A percentile compares a stretch with the other conserved stretches of the same genome.
These are phyloP conservation scores for Dromococcyx pavoninus DNA, from an alignment of 2,797 vertebrate species.

Conservation along the genomic window DNA sequence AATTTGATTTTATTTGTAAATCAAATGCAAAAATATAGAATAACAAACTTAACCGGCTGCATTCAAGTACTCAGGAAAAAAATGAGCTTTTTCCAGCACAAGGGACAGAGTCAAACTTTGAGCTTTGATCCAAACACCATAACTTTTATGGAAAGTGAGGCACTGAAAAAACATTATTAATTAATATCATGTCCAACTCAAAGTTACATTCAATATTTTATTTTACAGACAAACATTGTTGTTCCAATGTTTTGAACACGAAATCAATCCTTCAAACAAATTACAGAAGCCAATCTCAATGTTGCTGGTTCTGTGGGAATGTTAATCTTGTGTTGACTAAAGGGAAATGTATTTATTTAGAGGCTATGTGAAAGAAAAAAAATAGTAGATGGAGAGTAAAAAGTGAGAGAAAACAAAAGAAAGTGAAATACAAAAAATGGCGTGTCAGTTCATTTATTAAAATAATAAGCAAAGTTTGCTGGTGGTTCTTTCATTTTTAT, in stretches of 20 bases:
- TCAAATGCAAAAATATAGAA: neutral
- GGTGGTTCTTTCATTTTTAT: neutral
- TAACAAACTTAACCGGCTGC: neutral
- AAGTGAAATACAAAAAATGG: neutral
- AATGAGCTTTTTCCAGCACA: neutral
- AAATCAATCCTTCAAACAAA: constrained; percentile 48
- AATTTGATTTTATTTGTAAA: constrained; percentile 16
- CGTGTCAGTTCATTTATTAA: constrained; percentile 1
- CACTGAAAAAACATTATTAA: constrained; percentile 39
- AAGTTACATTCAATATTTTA: constrained; percentile 42
- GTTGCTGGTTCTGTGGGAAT: neutral
- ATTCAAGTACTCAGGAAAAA: neutral
- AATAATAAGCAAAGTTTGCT: neutral
- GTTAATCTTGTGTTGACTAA: constrained; percentile 19
- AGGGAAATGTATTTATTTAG: constrained; percentile 6
- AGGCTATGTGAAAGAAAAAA: neutral
- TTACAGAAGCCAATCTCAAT: neutral
- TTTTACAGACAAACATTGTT: constrained; percentile 10
- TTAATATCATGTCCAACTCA: constrained; percentile 12
- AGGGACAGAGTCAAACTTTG: neutral
- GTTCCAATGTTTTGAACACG: neutral
- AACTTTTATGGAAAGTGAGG: constrained; percentile 2
- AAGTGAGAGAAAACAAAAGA: neutral
- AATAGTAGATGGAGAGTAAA: neutral
- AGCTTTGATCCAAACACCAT: neutral